Evolutionary conservation across 2,888 invertebrate genomes (phyloP).

Genomic region (Tryphoninae sp.): DNA sequence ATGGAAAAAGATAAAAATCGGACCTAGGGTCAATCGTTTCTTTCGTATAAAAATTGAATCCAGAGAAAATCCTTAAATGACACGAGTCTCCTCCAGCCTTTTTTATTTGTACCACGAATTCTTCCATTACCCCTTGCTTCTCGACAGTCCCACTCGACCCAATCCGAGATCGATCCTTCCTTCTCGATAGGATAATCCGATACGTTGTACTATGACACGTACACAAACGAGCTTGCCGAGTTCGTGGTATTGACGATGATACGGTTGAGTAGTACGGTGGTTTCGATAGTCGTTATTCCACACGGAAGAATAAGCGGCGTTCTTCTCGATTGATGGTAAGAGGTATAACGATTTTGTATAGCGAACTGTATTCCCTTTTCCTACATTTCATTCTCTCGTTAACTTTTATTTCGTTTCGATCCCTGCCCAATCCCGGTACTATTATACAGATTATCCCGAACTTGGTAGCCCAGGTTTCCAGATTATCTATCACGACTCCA

Average conservation of each 20-base stretch:
- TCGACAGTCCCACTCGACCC: constrained; percentile 41
- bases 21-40: background rate
- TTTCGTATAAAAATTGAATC: background rate
- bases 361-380: constrained; percentile 20
- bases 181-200: constrained; percentile 57
- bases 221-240: constrained; percentile 45
- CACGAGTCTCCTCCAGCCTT: constrained; percentile 17
- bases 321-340: constrained; percentile 39
- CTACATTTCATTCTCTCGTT: constrained; percentile 10
- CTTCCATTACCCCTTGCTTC: constrained; percentile 45
- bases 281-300: constrained; percentile 23
- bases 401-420: constrained; percentile 34
- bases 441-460: constrained; percentile 28
- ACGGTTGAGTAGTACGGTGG: constrained; percentile 14
- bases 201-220: constrained; percentile 43
- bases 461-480: constrained; percentile 4
- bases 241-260: constrained; percentile 44
- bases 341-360: constrained; percentile 55
- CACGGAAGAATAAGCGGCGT: constrained; percentile 10
- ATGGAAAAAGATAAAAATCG: background rate
- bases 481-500: constrained; percentile 29
- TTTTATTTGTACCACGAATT: constrained; percentile 45
- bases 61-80: background rate
- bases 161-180: constrained; percentile 57
- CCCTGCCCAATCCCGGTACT: constrained; percentile 12